Evolutionary conservation across 2,113 vertebrate genomes (phyloP).

Genomic region (Ardeotis arabs): DNA sequence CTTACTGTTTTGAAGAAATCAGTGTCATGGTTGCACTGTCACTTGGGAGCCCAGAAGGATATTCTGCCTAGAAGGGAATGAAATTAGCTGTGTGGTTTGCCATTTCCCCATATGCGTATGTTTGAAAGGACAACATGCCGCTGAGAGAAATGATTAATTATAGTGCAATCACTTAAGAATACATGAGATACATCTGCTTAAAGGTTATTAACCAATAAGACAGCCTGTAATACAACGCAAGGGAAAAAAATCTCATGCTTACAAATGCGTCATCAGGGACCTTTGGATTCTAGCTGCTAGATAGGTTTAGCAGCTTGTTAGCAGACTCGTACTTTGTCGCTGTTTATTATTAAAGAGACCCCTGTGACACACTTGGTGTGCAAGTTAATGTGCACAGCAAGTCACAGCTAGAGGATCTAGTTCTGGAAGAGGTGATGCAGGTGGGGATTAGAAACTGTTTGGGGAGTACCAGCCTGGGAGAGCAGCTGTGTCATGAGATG

Average conservation of each 20-base stretch:
- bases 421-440: not conserved
- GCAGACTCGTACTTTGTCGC: not conserved
- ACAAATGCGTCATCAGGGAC: not conserved
- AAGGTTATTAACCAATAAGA: not conserved
- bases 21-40: not conserved
- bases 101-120: not conserved
- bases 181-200: not conserved
- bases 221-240: not conserved
- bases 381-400: not conserved
- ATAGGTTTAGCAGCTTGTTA: not conserved
- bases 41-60: not conserved
- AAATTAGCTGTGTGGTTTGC: not conserved
- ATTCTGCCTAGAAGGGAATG: not conserved
- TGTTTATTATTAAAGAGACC: not conserved
- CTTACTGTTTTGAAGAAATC: not conserved
- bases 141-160: not conserved
- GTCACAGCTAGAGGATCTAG: not conserved
- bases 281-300: not conserved
- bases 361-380: not conserved
- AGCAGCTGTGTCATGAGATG: not conserved
- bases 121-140: not conserved
- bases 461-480: not conserved
- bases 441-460: not conserved
- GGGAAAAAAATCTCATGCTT: not conserved
- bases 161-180: not conserved